Evolutionary conservation across 2,797 vertebrate species (phyloP).

Genomic region (Thamnophis elegans): DNA sequence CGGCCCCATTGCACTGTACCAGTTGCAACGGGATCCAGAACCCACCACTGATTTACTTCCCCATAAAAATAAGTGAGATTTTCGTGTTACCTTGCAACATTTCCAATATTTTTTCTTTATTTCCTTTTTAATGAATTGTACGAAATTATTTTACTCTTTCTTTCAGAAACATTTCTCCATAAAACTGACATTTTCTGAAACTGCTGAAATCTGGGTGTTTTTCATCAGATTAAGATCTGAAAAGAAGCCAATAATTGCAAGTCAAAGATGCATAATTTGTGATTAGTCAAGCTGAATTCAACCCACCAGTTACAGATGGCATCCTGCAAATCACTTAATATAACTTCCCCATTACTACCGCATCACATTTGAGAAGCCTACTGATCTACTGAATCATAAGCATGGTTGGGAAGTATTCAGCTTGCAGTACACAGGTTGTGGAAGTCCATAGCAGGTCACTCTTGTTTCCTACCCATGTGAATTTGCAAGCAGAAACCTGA

Average conservation of each 20-base stretch:
- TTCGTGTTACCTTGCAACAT: neutral
- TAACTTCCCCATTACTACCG: neutral
- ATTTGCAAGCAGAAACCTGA: neutral
- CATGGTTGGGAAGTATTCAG: neutral
- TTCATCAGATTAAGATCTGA: neutral
- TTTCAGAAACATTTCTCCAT: neutral
- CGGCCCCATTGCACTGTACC: too few species aligned
- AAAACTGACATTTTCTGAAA: neutral
- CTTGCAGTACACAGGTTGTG: neutral
- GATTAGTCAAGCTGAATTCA: neutral
- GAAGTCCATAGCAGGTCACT: neutral
- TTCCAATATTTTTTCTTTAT: neutral
- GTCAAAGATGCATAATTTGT: neutral
- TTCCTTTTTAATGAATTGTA: neutral
- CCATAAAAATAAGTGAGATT: neutral
- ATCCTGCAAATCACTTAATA: neutral
- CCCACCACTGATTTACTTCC: too few species aligned
- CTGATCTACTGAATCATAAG: neutral
- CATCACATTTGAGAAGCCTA: neutral
- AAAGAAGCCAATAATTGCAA: neutral
- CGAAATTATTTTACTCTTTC: neutral
- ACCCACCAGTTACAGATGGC: neutral
- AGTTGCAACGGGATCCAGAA: too few species aligned
- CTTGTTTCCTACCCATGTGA: neutral
- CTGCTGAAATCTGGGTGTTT: neutral